Conservation (phyloP, 2,113 vertebrate species). For the Protobothrops mucrosquamatus region DNA sequence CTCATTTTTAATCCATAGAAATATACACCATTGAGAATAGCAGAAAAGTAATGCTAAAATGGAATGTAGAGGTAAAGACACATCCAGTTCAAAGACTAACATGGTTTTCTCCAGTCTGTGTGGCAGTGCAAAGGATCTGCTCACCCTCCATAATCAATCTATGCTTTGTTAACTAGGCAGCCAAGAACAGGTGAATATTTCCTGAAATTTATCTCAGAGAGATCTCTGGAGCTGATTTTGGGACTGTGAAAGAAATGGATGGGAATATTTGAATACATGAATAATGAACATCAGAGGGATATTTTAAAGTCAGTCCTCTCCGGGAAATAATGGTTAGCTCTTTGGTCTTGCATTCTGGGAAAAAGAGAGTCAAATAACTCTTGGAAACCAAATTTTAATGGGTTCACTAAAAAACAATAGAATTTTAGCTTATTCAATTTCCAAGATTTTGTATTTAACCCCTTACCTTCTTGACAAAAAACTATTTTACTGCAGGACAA, state of each 20-base stretch:
- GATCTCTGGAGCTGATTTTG: neutral
- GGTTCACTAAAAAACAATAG: neutral
- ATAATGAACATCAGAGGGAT: neutral
- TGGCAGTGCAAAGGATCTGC: neutral
- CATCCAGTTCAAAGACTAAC: neutral
- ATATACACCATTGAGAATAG: neutral
- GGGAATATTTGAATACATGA: neutral
- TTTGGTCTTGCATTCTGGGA: neutral
- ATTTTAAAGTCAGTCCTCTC: neutral
- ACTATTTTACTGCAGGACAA: neutral
- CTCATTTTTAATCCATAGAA: neutral
- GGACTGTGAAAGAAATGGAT: neutral
- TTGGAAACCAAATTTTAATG: neutral
- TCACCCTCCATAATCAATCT: neutral
- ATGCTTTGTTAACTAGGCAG: neutral
- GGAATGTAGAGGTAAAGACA: neutral
- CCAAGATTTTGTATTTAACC: neutral
- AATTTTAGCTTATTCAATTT: neutral
- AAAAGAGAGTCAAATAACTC: neutral
- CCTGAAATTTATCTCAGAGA: neutral
- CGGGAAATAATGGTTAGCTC: neutral
- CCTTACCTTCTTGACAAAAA: neutral
- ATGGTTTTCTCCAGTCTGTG: neutral
- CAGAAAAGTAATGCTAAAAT: neutral
- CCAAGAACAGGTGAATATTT: neutral